Base-by-base conservation (phyloP, 1,140 invertebrate species). In the Ganaspis sp. region DNA sequence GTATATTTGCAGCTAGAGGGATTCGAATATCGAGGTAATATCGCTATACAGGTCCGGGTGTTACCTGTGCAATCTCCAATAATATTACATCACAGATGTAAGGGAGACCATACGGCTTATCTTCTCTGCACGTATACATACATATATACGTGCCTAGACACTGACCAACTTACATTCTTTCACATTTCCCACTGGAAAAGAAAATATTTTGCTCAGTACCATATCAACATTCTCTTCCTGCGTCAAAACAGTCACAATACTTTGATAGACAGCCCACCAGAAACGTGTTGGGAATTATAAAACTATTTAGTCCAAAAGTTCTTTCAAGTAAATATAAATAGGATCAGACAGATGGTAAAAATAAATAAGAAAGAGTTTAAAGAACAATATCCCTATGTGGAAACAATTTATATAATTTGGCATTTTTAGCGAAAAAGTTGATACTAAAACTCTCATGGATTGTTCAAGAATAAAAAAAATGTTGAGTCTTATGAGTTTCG, bases 31-130 rank as follows among this genome's bases (percentile, higher is more conserved):
- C 58, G 23, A 26, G 58, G n/a, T 29, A 64, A 64, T 64, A 64
- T 64, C 58, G 23, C 29, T 64, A n/a, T 8, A n/a, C 29, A 64
- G 58, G 23, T n/a, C 58, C 12, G 17, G 15, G 23, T 4, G 23
- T 64, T 29, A 64, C 58, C 58, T 64, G 58, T 64, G 23, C 58
- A 64, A 64, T 64, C 23, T 64, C 21, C 58, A 64, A 64, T 64
- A 64, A 64, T 64, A 64, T 64, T 64, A 64, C 58, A 64, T 64
- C 29, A 64, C 23, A 15, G 11, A 34, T 12, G 58, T 64, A 64
- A 64, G 26, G 29, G 58, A 64, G 23, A 64, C 23, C 21, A 64
- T 15, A 64, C 23, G 23, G 58, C 58, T 64, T 64, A 64, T 64
- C 23, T 64, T 29, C 11, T 29, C 58, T 12, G 58, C 58, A 64